Evolutionary conservation across 2,113 vertebrate species (phyloP), one percentile per base, ranked within the genome.

Genomic region (Bubo blakistoni): DNA sequence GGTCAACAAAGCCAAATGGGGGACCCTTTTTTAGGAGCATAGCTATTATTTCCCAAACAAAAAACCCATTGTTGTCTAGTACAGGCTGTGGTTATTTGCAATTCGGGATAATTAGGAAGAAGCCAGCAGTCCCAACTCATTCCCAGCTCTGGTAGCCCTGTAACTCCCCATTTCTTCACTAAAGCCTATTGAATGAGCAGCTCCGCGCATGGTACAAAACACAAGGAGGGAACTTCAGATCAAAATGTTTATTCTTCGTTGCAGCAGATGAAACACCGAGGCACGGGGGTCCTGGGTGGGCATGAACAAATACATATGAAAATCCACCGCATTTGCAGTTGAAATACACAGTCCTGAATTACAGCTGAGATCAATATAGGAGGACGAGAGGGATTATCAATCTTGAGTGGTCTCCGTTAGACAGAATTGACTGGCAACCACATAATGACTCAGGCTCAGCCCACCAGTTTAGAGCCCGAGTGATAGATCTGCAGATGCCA

Each of bases 401-500:
- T 97, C 97, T 92, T 61, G 90, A 95, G 89, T 57, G 94, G 96
- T 88, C 91, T 97, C 96, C 42, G n/a, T 96, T 94, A 94, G 93
- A 88, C 55, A 84, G 96, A 94, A 98, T 81, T 97, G 96, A 98
- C 97, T 93, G 96, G 96, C 94, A 97, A 94, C 95, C 94, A 96
- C 97, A 94, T 96, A 97, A 97, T 96, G 96, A 96, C 96, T 95
- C 55, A 22, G 90, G 95, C 92, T 97, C 96, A 92, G 88, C 97
- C 97, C 96, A 97, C 96, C 92, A 90, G 95, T 97, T 97, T 88
- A 97, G 92, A 97, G 95, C 91, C 58, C 4, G 9, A 57, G 78
- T 93, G 96, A 98, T 93, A 95, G 96, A 97, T 97, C 96, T 97
- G 94, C 65, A 96, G 97, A 69, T 91, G 93, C 96, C 97, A 97